These are phyloP conservation scores for Odontesthes bonariensis DNA, from an alignment of 2,113 vertebrate genomes.

Conservation along the genomic window DNA sequence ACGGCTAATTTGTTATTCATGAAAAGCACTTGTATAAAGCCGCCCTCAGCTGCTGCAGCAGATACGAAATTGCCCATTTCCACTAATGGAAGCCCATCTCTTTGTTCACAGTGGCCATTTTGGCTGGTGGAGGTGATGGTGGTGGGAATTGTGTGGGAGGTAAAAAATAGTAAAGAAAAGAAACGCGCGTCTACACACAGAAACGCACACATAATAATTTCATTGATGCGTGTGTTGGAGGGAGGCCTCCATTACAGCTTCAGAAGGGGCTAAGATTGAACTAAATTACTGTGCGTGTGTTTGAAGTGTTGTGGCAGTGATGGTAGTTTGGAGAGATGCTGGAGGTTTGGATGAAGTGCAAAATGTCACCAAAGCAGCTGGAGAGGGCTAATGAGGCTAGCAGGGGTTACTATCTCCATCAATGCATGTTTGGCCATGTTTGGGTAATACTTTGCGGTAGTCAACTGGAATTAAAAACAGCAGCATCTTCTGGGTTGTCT, in stretches of 20 bases:
- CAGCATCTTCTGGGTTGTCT: constrained; percentile 5
- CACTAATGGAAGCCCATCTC: constrained; percentile 63
- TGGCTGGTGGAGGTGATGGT: constrained; percentile 32
- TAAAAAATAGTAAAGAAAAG: constrained; percentile 48
- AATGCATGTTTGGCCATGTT: constrained; percentile 14
- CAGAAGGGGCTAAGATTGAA: constrained; percentile 49
- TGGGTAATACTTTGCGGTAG: constrained; percentile 31
- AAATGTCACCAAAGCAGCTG: constrained; percentile 70
- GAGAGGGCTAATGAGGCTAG: constrained; percentile 69
- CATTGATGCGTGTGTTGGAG: constrained; percentile 57
- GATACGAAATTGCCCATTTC: constrained; percentile 76
- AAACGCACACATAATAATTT: constrained; percentile 34
- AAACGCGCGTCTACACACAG: constrained; percentile 28
- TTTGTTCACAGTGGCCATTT: constrained; percentile 64
- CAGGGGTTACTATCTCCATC: constrained; percentile 57
- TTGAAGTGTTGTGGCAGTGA: constrained; percentile 37
- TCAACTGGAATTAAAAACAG: constrained; percentile 64
- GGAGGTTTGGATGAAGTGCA: constrained; percentile 51
- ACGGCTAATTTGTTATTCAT: constrained; percentile 72
- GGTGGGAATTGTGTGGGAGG: constrained; percentile 42
- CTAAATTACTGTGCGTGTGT: constrained; percentile 65
- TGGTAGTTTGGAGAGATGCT: constrained; percentile 10
- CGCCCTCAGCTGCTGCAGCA: constrained; percentile 52
- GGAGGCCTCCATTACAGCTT: constrained; percentile 49
- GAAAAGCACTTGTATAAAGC: constrained; percentile 60